Conservation (phyloP, 1,140 invertebrate species). For the Holotrichia oblita region DNA sequence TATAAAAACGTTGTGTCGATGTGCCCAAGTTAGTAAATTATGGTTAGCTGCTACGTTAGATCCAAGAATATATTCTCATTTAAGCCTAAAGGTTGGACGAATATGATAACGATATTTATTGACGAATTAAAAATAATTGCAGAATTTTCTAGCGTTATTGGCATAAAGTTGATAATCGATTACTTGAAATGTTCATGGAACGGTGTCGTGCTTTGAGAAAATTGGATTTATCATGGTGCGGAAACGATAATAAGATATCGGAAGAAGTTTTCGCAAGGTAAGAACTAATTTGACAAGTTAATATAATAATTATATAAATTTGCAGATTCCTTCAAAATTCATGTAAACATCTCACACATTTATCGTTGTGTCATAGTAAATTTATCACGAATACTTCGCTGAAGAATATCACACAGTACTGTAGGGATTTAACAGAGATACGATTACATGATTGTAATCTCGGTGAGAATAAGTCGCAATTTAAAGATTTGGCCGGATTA, state of each 20-base stretch:
- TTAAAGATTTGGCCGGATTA: constrained; percentile 65
- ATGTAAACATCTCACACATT: constrained; percentile 62
- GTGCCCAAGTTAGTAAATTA: constrained; percentile 78
- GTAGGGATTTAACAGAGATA: constrained; percentile 65
- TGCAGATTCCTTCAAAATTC: constrained; percentile 73
- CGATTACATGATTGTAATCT: constrained; percentile 70
- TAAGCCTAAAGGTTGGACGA: constrained; percentile 77
- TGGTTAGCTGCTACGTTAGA: constrained; percentile 81
- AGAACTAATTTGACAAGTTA: not conserved
- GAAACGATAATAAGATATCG: constrained; percentile 73
- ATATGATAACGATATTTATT: constrained; percentile 34
- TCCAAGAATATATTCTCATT: constrained; percentile 77
- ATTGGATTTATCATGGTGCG: constrained; percentile 89
- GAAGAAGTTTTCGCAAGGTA: constrained; percentile 55
- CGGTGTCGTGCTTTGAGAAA: constrained; percentile 77
- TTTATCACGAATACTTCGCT: constrained; percentile 43
- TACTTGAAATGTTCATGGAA: constrained; percentile 63
- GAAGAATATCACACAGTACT: not conserved
- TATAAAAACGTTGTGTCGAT: constrained; percentile 77
- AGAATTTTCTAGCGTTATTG: constrained; percentile 62
- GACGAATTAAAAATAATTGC: not conserved
- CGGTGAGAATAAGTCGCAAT: constrained; percentile 66
- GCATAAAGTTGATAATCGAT: constrained; percentile 62
- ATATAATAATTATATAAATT: not conserved
- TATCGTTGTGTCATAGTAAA: constrained; percentile 54